Base-by-base conservation (phyloP, 2,113 vertebrate species). In the Ptilorrhoa leucosticta region DNA sequence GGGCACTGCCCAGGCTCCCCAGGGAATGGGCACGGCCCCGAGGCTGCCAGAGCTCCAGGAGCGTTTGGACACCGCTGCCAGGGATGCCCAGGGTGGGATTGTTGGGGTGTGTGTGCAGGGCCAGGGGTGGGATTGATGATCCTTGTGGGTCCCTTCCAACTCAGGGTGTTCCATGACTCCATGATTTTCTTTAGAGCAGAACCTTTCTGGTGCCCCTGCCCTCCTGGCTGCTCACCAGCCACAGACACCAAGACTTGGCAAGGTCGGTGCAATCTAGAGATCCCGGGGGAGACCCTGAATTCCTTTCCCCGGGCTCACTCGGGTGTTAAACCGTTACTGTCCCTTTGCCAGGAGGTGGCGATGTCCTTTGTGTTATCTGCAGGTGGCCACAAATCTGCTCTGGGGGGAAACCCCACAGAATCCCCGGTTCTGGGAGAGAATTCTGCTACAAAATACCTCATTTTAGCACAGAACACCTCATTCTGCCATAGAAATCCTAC, bases 291-390 rank as follows among this genome's bases (percentile, higher is more conserved):
- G 19, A 44, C 45, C 23, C 27, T 9, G 39, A 28, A 3, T 10
- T n/a, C 19, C 33, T 24, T n/a, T n/a, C 15, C n/a, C 39, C 7
- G 33, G 7, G 15, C 71, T 17, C 35, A 2, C 19, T 10, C 3
- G 4, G 21, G 23, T 21, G 45, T 33, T 6, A 2, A 50, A 15
- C 27, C 11, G 18, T 8, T 60, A 3, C 27, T 58, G 92, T 42
- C 63, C 27, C 1, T 64, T 61, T 86, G 92, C 96, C 96, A 86
- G 95, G 88, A 96, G 95, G 83, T 94, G 96, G 95, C 95, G 81
- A 94, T 92, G 87, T 90, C 88, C 85, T 83, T 83, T 78, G 83
- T 21, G 75, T 85, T 77, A 91, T 91, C 65, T 53, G 15, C 65
- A 31, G 19, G 89, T 2, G 51, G 9, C 30, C 45, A 13, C 40